phyloP scores from a whole-genome alignment of 2,797 vertebrate species.

The Agapornis canus region DNA sequence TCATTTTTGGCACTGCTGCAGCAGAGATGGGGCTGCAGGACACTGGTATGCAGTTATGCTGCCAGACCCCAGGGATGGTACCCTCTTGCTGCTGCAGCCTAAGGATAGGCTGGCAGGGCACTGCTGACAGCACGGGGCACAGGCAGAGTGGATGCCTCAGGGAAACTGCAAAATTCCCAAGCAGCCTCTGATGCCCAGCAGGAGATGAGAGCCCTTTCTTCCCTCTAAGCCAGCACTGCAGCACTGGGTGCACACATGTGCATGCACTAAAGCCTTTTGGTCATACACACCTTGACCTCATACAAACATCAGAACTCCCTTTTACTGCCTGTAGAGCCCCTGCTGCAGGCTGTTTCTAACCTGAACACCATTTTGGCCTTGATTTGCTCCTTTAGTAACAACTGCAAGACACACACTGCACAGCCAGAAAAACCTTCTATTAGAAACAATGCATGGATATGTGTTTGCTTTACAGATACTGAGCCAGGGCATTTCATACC shows the following conservation, averaged over 20 bases:
- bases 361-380: background rate
- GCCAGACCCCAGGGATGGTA: background rate
- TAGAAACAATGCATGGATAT: rapidly evolving
- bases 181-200: rapidly evolving
- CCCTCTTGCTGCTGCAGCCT: background rate
- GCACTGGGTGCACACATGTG: background rate
- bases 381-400: background rate
- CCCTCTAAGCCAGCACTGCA: background rate
- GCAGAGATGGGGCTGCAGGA: rapidly evolving
- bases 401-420: rapidly evolving
- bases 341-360: background rate
- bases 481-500: background rate
- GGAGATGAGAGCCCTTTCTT: background rate
- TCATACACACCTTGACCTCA: background rate
- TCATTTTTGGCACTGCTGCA: background rate
- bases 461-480: background rate
- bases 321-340: background rate
- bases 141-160: rapidly evolving
- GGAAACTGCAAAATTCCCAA: background rate
- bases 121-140: background rate
- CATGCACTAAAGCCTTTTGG: rapidly evolving
- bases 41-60: background rate
- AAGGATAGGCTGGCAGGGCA: background rate
- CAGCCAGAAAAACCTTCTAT: background rate
- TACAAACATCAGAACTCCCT: rapidly evolving